Evolutionary conservation across 2,888 invertebrate species (phyloP), one percentile per base, ranked within the genome.

Genomic region (Athalia circularis): DNA sequence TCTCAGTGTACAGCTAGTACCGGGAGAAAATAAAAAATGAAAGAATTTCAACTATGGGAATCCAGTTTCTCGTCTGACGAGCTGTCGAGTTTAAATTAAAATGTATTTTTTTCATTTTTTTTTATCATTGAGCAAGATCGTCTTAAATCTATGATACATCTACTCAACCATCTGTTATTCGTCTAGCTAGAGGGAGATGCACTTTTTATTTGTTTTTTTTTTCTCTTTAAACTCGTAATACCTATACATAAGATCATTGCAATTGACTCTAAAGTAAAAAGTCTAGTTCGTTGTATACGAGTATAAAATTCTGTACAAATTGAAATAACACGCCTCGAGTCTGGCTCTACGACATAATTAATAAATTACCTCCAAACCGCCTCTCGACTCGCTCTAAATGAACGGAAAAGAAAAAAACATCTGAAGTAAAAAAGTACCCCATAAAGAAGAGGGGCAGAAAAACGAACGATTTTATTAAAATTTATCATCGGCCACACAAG

Each of bases 301-400:
- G 9, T 15, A 54, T 57, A 29, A 59, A 72, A 61, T 72, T 59
- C 57, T 5, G 29, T 54, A 7, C 70, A 11, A 70, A 70, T 70
- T 70, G 57, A 70, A 57, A 70, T 57, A 70, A 70, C 57, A 57
- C 11, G 57, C 52, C 11, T 43, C 13, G 8, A 54, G 6, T 11
- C 11, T 4, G n/a, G 54, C 11, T 8, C 29, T 57, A 29, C 7
- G 52, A 43, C 6, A 43, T 43, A 15, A 68, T 68, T 11, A 43
- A 45, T 54, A 43, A 68, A 54, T 54, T 48, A 50, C 48, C 50
- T 67, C 50, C 3, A 9, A 48, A 47, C 50, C 11, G n/a, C 54
- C 9, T 54, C 54, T 29, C 9, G 7, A 54, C n/a, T 54, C 29
- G 29, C 29, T 29, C 29, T 29, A 29, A 29, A 29, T 29, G 50